Evolutionary conservation across 2,113 vertebrate species (phyloP), one percentile per base, ranked within the genome.

Genomic region (Rhynchomys soricoides): DNA sequence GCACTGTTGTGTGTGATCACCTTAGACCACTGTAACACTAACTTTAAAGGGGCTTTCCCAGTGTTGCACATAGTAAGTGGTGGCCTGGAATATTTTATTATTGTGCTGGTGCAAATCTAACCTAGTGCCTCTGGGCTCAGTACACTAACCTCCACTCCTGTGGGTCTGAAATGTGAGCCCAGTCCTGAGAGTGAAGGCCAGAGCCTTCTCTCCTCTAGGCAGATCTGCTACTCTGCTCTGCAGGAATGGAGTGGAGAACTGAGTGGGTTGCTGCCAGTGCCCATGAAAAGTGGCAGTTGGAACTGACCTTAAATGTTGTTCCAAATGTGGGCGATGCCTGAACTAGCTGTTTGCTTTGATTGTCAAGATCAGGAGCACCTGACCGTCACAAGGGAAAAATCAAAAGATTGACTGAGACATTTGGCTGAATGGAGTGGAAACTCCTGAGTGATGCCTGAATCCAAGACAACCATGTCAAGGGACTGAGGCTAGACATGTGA

Each of bases 81-180:
- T 89, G 0, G 15, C 24, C 66, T 90, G n/a, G 91, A 89, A 73
- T 48, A 70, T 50, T 71, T 70, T 52, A 52, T 37, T 87, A 22
- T n/a, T 66, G 43, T 37, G 11, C 7, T 50, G 31, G 17, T 52
- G 45, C 24, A 8, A 13, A 86, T 24, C 45, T 50, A 43, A 19
- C n/a, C 5, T n/a, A 50, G 11, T 24, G 21, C 34, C 85, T n/a
- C 34, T 52, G 48, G 22, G 11, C 17, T 68, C 1, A 43, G 7
- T 85, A 48, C 48, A 43, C 1, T 2, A 88, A 88, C 7, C 37
- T 22, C 22, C 37, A 55, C 31, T 8, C 7, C 31, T 70, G 34
- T 55, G 86, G 37, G 66, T 86, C 78, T 92, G 31, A 93, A 77
- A 87, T 89, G 82, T 95, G 70, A 97, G 50, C 15, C 7, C 50